Conservation (phyloP, 2,888 invertebrate species). For the Stratiomys singularior region DNA sequence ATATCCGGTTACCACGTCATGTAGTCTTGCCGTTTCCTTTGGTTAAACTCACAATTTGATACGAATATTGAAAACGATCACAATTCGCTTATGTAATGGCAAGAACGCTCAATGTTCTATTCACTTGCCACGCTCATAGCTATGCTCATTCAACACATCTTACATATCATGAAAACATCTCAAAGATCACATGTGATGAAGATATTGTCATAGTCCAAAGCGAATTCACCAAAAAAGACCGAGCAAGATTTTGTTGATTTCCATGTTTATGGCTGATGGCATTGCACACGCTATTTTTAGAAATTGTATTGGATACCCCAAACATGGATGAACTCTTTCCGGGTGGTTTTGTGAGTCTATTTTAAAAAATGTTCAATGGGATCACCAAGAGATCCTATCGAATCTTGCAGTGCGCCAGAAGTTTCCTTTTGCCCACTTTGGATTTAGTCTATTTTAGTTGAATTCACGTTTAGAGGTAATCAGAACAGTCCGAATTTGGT, state of each 20-base stretch:
- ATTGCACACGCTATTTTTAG: slow-evolving; percentile 39
- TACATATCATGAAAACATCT: background rate
- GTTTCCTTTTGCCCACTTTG: too few relatives aligned
- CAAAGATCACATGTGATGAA: slow-evolving; percentile 11
- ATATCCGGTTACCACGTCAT: too few relatives aligned
- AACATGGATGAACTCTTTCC: slow-evolving; percentile 24
- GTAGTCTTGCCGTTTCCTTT: too few relatives aligned
- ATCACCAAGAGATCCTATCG: too few relatives aligned
- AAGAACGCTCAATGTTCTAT: too few relatives aligned
- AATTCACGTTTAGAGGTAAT: too few relatives aligned
- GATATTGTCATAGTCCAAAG: background rate
- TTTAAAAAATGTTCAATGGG: slow-evolving; percentile 4
- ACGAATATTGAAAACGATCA: too few relatives aligned
- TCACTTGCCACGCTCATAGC: background rate
- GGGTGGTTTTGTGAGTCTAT: slow-evolving; percentile 1
- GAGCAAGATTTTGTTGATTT: slow-evolving; percentile 17
- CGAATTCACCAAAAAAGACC: slow-evolving; percentile 18
- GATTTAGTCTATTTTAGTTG: too few relatives aligned
- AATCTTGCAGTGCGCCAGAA: too few relatives aligned
- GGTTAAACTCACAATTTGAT: too few relatives aligned
- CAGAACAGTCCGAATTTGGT: too few relatives aligned
- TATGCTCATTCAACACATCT: background rate
- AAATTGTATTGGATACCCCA: slow-evolving; percentile 33
- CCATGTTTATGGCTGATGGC: background rate
- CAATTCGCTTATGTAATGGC: too few relatives aligned